Evolutionary conservation across 2,888 invertebrate genomes (phyloP).

Genomic region (Saturnia pavonia): DNA sequence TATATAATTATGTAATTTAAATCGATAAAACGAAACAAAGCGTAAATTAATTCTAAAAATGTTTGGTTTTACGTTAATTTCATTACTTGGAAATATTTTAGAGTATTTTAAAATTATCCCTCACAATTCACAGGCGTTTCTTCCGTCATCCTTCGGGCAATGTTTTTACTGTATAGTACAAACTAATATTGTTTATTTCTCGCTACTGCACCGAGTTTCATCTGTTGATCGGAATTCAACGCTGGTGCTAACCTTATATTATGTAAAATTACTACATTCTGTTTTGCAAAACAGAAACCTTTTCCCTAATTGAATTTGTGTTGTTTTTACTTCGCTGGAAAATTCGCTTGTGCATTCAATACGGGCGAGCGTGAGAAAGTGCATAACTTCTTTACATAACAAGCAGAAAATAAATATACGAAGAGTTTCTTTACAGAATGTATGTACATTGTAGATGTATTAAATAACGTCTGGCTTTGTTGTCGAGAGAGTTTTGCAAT

Average conservation of each 20-base stretch:
- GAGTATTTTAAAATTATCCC: neutral
- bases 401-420: slow-evolving; percentile 47
- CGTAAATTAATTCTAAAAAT: neutral
- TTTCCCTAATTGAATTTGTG: slow-evolving; percentile 78
- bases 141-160: neutral
- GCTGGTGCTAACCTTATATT: slow-evolving; percentile 58
- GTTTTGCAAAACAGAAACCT: slow-evolving; percentile 65
- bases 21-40: neutral
- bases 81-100: neutral
- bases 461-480: slow-evolving; percentile 38
- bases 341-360: slow-evolving; percentile 72
- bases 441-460: slow-evolving; percentile 49
- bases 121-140: neutral
- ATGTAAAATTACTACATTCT: slow-evolving; percentile 62
- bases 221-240: slow-evolving; percentile 62
- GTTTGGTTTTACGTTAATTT: neutral
- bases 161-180: slow-evolving; percentile 39
- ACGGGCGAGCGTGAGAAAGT: slow-evolving; percentile 68
- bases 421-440: slow-evolving; percentile 48
- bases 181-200: slow-evolving; percentile 11
- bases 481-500: slow-evolving; percentile 9
- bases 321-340: slow-evolving; percentile 72
- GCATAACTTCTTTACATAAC: slow-evolving; percentile 56
- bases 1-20: neutral
- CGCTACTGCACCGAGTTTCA: slow-evolving; percentile 39